A percentile compares a stretch with the other conserved stretches of the same genome.
Conservation (phyloP, 2,888 invertebrate genomes). For the Chironomus riparius region DNA sequence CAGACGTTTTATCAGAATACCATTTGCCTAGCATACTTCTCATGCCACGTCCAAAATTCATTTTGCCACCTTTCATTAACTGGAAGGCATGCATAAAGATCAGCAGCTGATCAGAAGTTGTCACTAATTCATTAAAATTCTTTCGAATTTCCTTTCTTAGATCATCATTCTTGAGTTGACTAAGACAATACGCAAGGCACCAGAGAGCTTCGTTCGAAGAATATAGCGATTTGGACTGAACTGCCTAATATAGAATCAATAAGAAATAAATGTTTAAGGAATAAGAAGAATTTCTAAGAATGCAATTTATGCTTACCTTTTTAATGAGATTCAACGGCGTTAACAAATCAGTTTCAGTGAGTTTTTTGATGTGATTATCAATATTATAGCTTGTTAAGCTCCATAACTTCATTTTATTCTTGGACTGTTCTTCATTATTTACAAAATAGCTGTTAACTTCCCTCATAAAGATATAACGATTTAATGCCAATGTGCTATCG, state of each 20-base stretch:
- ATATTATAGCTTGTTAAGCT: not conserved
- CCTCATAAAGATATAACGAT: not conserved
- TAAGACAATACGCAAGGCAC: not conserved
- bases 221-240: not conserved
- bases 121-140: not conserved
- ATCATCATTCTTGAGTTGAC: not conserved
- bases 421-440: not conserved
- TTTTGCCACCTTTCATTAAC: not conserved
- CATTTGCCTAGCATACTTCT: not conserved
- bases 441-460: not conserved
- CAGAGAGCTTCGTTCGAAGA: not conserved
- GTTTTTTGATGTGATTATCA: not conserved
- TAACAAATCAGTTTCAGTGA: not conserved
- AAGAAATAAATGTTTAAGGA: not conserved
- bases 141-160: not conserved
- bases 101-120: not conserved
- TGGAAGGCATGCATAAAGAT: not conserved
- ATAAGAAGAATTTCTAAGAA: not conserved
- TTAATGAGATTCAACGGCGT: not conserved
- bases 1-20: not conserved
- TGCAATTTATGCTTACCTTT: not conserved
- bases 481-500: not conserved
- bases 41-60: constrained; percentile 6
- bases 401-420: not conserved
- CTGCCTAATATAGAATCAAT: not conserved